Evolutionary conservation across 2,797 vertebrate species (phyloP).

Genomic region (Gymnoscopelus microlampas): DNA sequence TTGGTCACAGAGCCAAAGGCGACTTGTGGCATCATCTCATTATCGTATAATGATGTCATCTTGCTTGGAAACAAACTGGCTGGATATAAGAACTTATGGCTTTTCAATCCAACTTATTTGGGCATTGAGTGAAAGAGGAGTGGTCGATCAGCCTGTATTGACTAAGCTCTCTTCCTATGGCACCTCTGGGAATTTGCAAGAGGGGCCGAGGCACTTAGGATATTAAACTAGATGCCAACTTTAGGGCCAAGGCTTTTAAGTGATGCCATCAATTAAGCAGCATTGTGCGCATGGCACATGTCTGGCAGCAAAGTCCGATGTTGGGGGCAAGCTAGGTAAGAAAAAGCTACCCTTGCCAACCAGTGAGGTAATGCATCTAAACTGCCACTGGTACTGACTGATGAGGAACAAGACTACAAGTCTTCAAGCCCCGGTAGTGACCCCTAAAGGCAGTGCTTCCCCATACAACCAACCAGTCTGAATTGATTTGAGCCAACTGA

Average conservation of each 20-base stretch:
- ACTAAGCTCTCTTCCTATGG: constrained; percentile 35
- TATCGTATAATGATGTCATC: background rate
- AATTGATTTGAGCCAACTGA: no score
- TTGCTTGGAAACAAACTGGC: background rate
- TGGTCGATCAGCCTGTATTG: constrained; percentile 37
- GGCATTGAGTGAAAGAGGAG: constrained; percentile 10
- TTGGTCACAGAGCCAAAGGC: background rate
- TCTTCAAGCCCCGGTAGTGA: no score
- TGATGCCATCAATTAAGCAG: constrained; percentile 65
- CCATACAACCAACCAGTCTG: no score
- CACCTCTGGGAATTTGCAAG: constrained; percentile 47
- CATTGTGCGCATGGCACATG: constrained; percentile 56
- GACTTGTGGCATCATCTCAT: background rate
- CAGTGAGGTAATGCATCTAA: constrained; percentile 35
- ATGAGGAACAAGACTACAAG: background rate
- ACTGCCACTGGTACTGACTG: constrained; percentile 3
- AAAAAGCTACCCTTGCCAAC: constrained; percentile 24
- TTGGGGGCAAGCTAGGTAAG: constrained; percentile 38
- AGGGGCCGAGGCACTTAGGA: constrained; percentile 61
- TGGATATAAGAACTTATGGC: background rate
- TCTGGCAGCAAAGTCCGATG: constrained; percentile 57
- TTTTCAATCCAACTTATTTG: constrained; percentile 3
- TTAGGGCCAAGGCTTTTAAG: constrained; percentile 63
- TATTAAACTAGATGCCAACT: constrained; percentile 66
- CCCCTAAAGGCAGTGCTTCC: no score